These are phyloP conservation scores for Megastigmus dorsalis DNA, from an alignment of 2,888 invertebrate species.

Conservation along the genomic window DNA sequence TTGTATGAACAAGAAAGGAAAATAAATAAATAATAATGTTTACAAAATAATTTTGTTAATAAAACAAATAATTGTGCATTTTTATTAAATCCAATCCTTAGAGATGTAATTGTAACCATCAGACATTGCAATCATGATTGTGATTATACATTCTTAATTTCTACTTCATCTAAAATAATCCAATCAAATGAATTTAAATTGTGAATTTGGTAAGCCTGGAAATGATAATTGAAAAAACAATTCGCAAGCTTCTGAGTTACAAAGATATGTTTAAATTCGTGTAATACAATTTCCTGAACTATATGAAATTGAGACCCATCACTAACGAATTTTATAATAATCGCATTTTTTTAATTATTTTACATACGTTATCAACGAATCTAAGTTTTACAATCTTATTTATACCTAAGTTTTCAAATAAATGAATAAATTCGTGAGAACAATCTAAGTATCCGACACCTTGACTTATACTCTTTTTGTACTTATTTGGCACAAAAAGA, in stretches of 20 bases:
- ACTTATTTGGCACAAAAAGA: background rate
- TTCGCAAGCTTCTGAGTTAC: background rate
- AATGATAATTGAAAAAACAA: too few relatives aligned
- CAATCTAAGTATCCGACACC: background rate
- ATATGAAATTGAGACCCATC: background rate
- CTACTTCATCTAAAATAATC: background rate
- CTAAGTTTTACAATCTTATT: background rate
- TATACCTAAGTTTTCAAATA: background rate
- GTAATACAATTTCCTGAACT: background rate
- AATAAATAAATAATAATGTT: too few relatives aligned
- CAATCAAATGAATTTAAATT: background rate
- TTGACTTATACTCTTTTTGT: background rate
- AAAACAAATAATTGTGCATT: too few relatives aligned
- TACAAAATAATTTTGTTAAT: too few relatives aligned
- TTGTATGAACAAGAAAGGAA: too few relatives aligned
- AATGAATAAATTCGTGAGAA: too few relatives aligned
- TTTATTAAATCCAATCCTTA: constrained; percentile 1
- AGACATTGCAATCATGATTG: background rate
- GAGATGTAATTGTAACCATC: background rate
- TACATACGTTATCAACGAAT: background rate
- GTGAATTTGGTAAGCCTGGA: background rate
- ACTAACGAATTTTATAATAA: background rate
- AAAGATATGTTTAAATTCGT: background rate
- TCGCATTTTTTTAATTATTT: background rate
- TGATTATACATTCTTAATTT: background rate